Conservation (phyloP, 2,113 vertebrate species). For the Sander lucioperca region DNA sequence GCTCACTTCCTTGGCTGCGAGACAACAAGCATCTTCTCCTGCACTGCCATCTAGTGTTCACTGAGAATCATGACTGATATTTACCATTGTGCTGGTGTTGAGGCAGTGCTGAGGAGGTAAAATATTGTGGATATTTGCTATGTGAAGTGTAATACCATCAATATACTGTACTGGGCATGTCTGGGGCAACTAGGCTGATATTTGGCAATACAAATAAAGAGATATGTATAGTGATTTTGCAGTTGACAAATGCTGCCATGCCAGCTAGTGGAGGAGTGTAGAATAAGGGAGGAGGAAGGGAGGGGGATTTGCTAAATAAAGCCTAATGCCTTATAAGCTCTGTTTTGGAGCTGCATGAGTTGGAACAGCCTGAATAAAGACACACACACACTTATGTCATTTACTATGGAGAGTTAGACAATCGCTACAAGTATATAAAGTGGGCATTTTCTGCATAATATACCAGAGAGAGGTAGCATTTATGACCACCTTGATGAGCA, state of each 20-base stretch:
- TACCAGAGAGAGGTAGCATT: neutral
- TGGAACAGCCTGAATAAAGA: constrained; percentile 16
- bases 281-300: constrained; percentile 28
- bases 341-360: constrained; percentile 33
- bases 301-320: constrained; percentile 58
- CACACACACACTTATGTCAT: constrained; percentile 4
- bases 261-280: constrained; percentile 18
- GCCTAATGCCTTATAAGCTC: constrained; percentile 49
- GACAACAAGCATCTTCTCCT: constrained; percentile 59
- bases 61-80: neutral
- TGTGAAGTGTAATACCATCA: neutral
- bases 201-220: neutral
- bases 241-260: constrained; percentile 13
- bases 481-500: neutral
- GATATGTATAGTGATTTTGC: neutral
- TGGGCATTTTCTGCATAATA: neutral
- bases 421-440: neutral
- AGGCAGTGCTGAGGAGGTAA: neutral
- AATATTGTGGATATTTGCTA: neutral
- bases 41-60: constrained; percentile 65
- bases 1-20: neutral
- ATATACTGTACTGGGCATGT: neutral
- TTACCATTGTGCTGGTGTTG: neutral
- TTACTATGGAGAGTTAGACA: neutral
- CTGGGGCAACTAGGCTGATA: neutral